Evolutionary conservation across 2,888 invertebrate species (phyloP).

Genomic region (Melipona beecheii): DNA sequence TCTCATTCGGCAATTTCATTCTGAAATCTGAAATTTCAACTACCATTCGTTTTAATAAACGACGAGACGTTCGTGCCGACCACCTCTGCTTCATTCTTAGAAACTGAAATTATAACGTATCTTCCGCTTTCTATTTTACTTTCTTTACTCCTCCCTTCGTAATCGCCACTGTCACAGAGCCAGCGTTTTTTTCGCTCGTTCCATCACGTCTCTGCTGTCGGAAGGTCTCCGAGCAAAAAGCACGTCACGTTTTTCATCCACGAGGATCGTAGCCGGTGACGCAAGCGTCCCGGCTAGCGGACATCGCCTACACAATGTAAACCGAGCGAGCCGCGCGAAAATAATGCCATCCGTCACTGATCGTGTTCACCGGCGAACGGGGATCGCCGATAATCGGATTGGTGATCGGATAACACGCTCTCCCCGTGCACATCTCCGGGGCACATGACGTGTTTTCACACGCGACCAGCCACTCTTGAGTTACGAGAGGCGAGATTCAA

Average conservation of each 20-base stretch:
- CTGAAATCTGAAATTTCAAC: too few species aligned
- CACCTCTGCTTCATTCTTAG: too few species aligned
- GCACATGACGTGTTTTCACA: neutral
- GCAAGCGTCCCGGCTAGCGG: neutral
- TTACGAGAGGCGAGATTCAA: neutral
- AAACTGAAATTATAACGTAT: neutral
- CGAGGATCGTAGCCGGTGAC: slow-evolving; percentile 12
- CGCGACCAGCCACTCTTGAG: slow-evolving; percentile 5
- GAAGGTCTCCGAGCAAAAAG: neutral
- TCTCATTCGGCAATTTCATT: too few species aligned
- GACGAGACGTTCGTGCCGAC: too few species aligned
- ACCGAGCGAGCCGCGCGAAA: slow-evolving; percentile 28
- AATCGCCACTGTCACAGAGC: too few species aligned
- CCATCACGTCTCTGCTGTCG: too few species aligned
- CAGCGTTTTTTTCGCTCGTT: too few species aligned
- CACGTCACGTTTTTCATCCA: neutral
- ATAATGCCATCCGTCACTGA: slow-evolving; percentile 39
- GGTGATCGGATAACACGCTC: slow-evolving; percentile 31
- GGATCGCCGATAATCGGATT: slow-evolving; percentile 46
- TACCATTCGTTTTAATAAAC: too few species aligned
- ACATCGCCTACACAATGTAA: neutral
- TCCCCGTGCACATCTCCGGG: slow-evolving; percentile 4
- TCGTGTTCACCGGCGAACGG: slow-evolving; percentile 6
- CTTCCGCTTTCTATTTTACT: neutral
- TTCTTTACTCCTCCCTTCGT: neutral